Percentiles rank a stretch among this genome's conserved stretches.
Conservation (phyloP, 2,888 invertebrate species). For the Lypha dubia region DNA sequence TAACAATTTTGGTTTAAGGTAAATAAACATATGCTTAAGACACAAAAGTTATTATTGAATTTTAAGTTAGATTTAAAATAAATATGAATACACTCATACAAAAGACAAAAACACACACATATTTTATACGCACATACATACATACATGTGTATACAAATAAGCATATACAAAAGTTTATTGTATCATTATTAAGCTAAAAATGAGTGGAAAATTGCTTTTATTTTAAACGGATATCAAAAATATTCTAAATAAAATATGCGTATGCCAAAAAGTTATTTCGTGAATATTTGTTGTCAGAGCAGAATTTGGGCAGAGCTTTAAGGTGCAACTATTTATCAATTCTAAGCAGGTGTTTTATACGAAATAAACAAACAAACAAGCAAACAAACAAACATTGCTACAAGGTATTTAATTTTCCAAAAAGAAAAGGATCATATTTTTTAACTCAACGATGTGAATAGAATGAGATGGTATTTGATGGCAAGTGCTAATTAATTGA, state of each 20-base stretch:
- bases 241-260: conserved; percentile 43
- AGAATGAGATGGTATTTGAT: not conserved
- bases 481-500: conserved; percentile 14
- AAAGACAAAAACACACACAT: conserved; percentile 1
- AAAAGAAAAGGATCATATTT: not conserved
- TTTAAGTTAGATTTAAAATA: conserved; percentile 59
- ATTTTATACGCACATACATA: not conserved
- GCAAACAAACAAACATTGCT: no score
- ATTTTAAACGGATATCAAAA: conserved; percentile 1
- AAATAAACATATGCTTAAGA: conserved; percentile 69
- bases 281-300: conserved; percentile 26
- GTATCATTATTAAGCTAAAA: conserved; percentile 34
- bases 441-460: not conserved
- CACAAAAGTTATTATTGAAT: conserved; percentile 66
- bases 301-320: no score
- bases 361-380: no score
- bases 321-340: conserved; percentile 64
- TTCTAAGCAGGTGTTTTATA: conserved; percentile 66
- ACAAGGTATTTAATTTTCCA: conserved; percentile 53
- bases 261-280: conserved; percentile 47
- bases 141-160: not conserved
- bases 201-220: conserved; percentile 21
- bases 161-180: not conserved
- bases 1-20: conserved; percentile 41
- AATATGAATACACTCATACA: not conserved